phyloP scores from a whole-genome alignment of 2,113 vertebrate species.

The Melanerpes formicivorus region DNA sequence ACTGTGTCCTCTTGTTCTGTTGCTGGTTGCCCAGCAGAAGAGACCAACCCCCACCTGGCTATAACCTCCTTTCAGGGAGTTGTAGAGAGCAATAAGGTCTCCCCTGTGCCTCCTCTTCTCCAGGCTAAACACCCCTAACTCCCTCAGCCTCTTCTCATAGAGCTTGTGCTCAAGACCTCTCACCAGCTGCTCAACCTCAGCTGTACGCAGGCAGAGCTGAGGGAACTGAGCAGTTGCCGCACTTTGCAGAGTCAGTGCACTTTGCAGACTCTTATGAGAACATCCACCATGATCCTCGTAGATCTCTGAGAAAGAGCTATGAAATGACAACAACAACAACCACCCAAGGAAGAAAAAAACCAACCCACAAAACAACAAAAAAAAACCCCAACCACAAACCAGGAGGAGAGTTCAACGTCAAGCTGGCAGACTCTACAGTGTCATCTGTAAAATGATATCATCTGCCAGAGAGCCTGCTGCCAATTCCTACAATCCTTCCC shows the following conservation, averaged over 20 bases:
- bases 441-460: constrained; percentile 47
- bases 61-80: too few species aligned
- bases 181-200: background rate
- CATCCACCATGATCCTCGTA: background rate
- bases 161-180: too few species aligned
- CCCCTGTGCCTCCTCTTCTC: too few species aligned
- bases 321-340: background rate
- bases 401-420: constrained; percentile 11
- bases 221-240: background rate
- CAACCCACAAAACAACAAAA: background rate
- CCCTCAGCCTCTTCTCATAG: too few species aligned
- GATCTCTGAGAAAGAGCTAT: background rate
- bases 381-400: background rate
- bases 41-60: too few species aligned
- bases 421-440: constrained; percentile 42
- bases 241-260: constrained; percentile 1
- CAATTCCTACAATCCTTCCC: constrained; percentile 4
- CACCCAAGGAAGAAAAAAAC: background rate
- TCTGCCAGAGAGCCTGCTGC: constrained; percentile 60
- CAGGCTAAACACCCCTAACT: too few species aligned
- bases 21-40: too few species aligned
- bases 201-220: background rate
- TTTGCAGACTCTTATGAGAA: background rate
- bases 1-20: too few species aligned
- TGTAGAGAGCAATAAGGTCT: too few species aligned